phyloP scores from a whole-genome alignment of 2,888 invertebrate genomes.

The Clitarchus hookeri region DNA sequence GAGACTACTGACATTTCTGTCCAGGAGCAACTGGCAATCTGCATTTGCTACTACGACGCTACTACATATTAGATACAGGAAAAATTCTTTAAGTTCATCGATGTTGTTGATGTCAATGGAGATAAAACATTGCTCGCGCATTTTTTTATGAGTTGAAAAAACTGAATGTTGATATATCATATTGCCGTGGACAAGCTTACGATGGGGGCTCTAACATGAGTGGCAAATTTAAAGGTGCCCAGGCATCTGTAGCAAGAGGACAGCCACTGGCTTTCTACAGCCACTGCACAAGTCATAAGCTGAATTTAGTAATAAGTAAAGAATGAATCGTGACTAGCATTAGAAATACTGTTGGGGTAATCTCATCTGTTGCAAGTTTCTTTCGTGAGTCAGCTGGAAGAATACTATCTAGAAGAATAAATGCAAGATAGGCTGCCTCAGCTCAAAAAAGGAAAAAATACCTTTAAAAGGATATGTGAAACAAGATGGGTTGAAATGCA shows the following conservation, averaged over 20 bases:
- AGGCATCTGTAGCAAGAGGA: neutral
- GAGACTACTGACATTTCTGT: neutral
- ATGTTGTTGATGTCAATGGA: neutral
- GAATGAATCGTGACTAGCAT: neutral
- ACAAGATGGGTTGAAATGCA: constrained; percentile 18
- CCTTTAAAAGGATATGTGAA: neutral
- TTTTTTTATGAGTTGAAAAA: neutral
- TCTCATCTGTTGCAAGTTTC: neutral
- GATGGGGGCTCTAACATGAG: neutral
- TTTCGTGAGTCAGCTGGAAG: neutral
- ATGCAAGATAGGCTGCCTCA: neutral
- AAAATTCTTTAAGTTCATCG: neutral
- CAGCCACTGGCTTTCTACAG: neutral
- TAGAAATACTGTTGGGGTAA: neutral
- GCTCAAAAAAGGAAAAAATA: neutral
- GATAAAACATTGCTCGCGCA: constrained; percentile 16
- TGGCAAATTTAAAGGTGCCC: constrained; percentile 17
- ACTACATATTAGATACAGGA: constrained; percentile 1
- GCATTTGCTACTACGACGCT: neutral
- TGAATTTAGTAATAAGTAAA: neutral
- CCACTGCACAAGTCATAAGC: neutral
- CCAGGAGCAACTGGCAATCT: constrained; percentile 5
- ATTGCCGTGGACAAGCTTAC: neutral
- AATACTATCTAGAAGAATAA: neutral
- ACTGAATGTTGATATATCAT: constrained; percentile 1